Percentiles rank a stretch among this genome's conserved stretches.
phyloP scores from a whole-genome alignment of 1,140 invertebrate species.

The Solenopsis fugax region DNA sequence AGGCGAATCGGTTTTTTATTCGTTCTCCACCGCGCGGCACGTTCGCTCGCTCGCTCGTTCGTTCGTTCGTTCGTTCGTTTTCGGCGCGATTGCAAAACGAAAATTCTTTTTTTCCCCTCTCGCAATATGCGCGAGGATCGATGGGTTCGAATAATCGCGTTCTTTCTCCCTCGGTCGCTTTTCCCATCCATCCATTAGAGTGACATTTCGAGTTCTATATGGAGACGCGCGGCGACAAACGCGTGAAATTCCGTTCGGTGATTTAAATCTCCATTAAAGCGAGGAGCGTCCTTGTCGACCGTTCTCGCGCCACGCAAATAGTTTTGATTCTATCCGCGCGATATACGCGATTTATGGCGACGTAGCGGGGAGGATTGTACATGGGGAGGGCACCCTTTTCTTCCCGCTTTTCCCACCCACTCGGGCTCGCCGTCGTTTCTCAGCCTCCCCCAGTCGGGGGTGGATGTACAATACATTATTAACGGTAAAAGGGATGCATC shows the following conservation, averaged over 20 bases:
- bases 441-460: not conserved
- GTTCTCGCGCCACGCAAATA: not conserved
- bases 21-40: not conserved
- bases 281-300: not conserved
- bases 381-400: not conserved
- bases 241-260: slow-evolving; percentile 12
- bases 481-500: slow-evolving; percentile 25
- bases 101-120: not conserved
- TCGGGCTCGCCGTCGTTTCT: not conserved
- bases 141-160: not conserved
- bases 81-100: slow-evolving; percentile 33
- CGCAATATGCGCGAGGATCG: slow-evolving; percentile 6
- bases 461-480: not conserved
- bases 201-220: slow-evolving; percentile 9
- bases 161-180: not conserved
- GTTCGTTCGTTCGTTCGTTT: slow-evolving; percentile 19
- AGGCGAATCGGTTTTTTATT: slow-evolving; percentile 42
- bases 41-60: slow-evolving; percentile 7
- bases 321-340: slow-evolving; percentile 42
- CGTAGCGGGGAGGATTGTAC: slow-evolving; percentile 1
- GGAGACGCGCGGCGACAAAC: not conserved
- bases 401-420: slow-evolving; percentile 1
- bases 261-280: slow-evolving; percentile 56
- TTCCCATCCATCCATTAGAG: slow-evolving; percentile 29
- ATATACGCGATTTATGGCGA: slow-evolving; percentile 50